A percentile compares a stretch with the other conserved stretches of the same genome.
Conservation (phyloP, 2,797 vertebrate genomes). For the Scleropages formosus region DNA sequence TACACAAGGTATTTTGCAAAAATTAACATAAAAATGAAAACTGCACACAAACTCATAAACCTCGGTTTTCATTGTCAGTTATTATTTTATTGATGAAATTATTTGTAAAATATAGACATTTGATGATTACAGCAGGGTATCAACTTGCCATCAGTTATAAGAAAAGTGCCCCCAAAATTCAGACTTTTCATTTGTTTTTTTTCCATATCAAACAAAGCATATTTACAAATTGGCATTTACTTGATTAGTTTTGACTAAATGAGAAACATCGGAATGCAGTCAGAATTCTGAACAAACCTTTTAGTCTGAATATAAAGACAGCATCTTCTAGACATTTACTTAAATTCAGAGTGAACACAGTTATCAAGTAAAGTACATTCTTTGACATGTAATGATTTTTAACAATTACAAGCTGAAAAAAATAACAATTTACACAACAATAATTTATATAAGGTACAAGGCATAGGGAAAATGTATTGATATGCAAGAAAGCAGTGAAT, state of each 20-base stretch:
- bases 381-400: background rate
- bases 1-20: too few relatives aligned
- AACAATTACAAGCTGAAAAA: background rate
- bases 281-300: too few relatives aligned
- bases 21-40: too few relatives aligned
- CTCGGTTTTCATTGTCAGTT: too few relatives aligned
- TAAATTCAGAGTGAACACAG: background rate
- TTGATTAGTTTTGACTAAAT: background rate
- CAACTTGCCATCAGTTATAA: background rate
- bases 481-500: too few relatives aligned
- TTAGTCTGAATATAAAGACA: background rate
- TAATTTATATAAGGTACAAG: background rate
- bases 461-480: too few relatives aligned
- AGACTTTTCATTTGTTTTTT: background rate
- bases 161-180: background rate
- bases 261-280: background rate
- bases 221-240: slow-evolving; percentile 16
- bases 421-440: background rate
- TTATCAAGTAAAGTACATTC: background rate
- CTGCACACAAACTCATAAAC: too few relatives aligned
- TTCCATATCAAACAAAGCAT: background rate
- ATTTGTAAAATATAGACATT: too few relatives aligned
- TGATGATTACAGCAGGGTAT: too few relatives aligned
- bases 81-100: too few relatives aligned
- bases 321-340: background rate